A percentile compares a stretch with the other conserved stretches of the same genome.
These are phyloP conservation scores for Hydrozoanthus gracilis DNA, from an alignment of 92 coral and sea anemone species.

Conservation along the genomic window DNA sequence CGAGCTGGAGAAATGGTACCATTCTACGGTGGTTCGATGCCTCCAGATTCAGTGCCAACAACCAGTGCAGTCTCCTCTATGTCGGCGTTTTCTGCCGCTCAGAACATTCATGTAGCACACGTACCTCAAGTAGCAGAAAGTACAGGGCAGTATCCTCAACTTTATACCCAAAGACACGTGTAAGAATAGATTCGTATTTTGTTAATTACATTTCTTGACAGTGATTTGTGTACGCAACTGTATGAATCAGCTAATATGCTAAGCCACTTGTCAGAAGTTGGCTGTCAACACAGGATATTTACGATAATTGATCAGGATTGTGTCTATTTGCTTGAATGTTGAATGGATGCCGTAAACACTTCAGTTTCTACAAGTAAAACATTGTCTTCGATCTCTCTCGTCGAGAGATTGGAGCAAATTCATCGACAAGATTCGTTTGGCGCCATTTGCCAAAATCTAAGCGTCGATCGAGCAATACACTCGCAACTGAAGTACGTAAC, in stretches of 20 bases:
- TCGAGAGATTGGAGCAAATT: background rate
- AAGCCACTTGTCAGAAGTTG: conserved; percentile 76
- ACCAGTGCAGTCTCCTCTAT: conserved; percentile 78
- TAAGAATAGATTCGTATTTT: conserved; percentile 56
- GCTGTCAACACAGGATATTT: conserved; percentile 69
- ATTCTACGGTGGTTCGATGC: conserved; percentile 74
- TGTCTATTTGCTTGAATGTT: conserved; percentile 48
- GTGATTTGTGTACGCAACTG: conserved; percentile 81
- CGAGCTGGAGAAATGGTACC: conserved; percentile 82
- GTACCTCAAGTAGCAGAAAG: conserved; percentile 68
- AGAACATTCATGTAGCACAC: conserved; percentile 78
- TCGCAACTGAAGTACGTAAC: background rate
- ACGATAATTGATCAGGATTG: conserved; percentile 66
- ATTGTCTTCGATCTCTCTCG: conserved; percentile 17
- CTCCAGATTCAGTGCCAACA: conserved; percentile 77
- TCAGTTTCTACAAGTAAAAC: conserved; percentile 25
- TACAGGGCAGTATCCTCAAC: conserved; percentile 76
- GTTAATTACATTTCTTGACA: conserved; percentile 66
- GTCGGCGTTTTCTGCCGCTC: conserved; percentile 65
- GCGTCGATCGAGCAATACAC: conserved; percentile 1
- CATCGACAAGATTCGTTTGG: background rate
- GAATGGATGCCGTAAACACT: conserved; percentile 39
- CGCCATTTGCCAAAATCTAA: conserved; percentile 22
- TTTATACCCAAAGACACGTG: conserved; percentile 93
- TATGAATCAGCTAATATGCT: conserved; percentile 71